A percentile compares a stretch with the other conserved stretches of the same genome.
phyloP scores from a whole-genome alignment of 1,140 invertebrate species.

The Drosophila serrata region DNA sequence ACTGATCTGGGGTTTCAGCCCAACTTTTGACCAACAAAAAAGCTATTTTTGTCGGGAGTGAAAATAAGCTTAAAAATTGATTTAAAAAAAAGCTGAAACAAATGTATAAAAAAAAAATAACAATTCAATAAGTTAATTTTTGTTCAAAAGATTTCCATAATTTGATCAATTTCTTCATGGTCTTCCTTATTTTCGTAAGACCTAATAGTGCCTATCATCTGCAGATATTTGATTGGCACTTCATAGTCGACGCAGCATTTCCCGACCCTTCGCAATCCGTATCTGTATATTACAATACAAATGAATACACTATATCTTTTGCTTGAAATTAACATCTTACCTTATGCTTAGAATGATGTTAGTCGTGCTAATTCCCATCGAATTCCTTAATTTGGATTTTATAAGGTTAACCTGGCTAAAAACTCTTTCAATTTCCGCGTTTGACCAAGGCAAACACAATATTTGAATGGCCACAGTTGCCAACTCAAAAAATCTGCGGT shows the following conservation, averaged over 20 bases:
- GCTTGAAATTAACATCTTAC: constrained; percentile 1
- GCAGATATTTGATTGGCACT: too few relatives aligned
- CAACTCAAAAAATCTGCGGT: background rate
- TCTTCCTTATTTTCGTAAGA: too few relatives aligned
- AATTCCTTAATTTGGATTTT: constrained; percentile 12
- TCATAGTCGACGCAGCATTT: constrained; percentile 12
- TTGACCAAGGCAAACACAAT: constrained; percentile 2
- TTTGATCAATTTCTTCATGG: too few relatives aligned
- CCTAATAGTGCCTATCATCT: too few relatives aligned
- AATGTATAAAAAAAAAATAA: too few relatives aligned
- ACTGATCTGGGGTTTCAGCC: too few relatives aligned
- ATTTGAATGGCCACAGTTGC: constrained; percentile 4
- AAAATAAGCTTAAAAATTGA: too few relatives aligned
- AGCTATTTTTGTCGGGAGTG: too few relatives aligned
- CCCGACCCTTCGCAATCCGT: constrained; percentile 1
- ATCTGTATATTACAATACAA: constrained; percentile 15
- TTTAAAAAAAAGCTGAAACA: too few relatives aligned
- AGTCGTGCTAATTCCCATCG: background rate
- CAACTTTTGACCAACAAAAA: too few relatives aligned
- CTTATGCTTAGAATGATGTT: constrained; percentile 2
- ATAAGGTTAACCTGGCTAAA: constrained; percentile 10
- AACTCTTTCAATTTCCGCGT: constrained; percentile 1
- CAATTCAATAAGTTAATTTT: too few relatives aligned
- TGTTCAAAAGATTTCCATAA: too few relatives aligned
- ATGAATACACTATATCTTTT: constrained; percentile 9